A percentile compares a stretch with the other conserved stretches of the same genome.
These are phyloP conservation scores for Micromesistius poutassou DNA, from an alignment of 2,797 vertebrate species.

Conservation along the genomic window DNA sequence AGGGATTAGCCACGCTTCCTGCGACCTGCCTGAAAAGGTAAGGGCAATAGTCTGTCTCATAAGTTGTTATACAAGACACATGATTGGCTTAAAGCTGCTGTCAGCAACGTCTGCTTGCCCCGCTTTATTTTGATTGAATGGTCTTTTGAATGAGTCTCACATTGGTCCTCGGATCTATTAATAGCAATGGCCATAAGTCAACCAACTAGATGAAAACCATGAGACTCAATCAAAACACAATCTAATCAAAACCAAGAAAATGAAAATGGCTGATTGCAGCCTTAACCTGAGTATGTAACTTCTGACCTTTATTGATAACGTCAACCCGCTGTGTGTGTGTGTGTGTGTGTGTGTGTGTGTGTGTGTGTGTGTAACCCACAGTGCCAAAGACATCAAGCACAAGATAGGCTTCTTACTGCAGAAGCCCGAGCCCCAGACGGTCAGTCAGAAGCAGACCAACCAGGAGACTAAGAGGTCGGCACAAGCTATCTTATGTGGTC, in stretches of 20 bases:
- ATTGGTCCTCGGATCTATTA: not conserved
- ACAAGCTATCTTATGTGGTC: not conserved
- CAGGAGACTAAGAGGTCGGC: conserved; percentile 82
- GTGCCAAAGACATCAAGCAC: conserved; percentile 94
- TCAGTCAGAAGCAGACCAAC: conserved; percentile 70
- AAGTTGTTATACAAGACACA: not conserved
- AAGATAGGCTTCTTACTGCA: conserved; percentile 88
- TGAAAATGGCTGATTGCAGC: not conserved
- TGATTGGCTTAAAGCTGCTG: not conserved
- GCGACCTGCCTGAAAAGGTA: conserved; percentile 91
- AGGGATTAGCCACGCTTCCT: conserved; percentile 87
- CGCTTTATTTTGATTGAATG: not conserved
- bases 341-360: not conserved
- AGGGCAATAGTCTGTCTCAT: conserved; percentile 17
- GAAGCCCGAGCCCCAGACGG: conserved; percentile 76
- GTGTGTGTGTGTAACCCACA: conserved; percentile 45
- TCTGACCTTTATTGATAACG: not conserved
- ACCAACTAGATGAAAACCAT: not conserved
- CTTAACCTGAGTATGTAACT: not conserved
- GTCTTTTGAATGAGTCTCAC: not conserved
- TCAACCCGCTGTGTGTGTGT: not conserved
- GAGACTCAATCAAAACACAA: not conserved
- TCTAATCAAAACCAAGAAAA: not conserved
- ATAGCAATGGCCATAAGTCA: not conserved
- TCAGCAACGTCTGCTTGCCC: not conserved